Evolutionary conservation across 2,888 invertebrate species (phyloP), one percentile per base, ranked within the genome.

Genomic region (Lissocephala sabroskyi): DNA sequence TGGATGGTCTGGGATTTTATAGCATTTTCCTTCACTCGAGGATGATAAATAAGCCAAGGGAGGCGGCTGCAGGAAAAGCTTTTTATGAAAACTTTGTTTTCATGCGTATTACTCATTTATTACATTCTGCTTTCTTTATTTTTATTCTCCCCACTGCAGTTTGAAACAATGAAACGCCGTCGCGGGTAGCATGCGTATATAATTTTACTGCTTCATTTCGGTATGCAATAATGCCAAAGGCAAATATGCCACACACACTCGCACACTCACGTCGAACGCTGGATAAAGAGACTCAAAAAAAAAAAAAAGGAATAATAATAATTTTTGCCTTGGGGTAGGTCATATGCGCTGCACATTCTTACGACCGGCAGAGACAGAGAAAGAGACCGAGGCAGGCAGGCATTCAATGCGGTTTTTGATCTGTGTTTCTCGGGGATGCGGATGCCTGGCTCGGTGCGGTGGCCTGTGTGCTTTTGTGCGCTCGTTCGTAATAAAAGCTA

Each of bases 291-390:
- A 50, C 49, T 54, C 41, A 45, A 40, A 65, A 50, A 49, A 46
- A 52, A 53, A 36, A 40, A 32, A 48, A 49, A 50, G 49, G 49
- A 65, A 79, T 64, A 71, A 79, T 79, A 77, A 77, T 78, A 77
- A 58, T 73, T 79, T 78, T 77, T 59, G 77, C 77, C 77, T 77
- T 77, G 79, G 79, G 77, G 79, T 77, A 79, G 77, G 77, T 77
- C 77, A 79, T 70, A 60, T 64, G 62, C 56, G 57, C 54, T 66
- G 63, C 70, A 64, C 67, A 64, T 46, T 54, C 49, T 51, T 52
- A 48, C 48, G 37, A 19, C 43, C 56, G 13, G 39, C 26, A 14
- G 37, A 39, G 41, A 47, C 58, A 55, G 41, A 55, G 46, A 52
- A 45, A 23, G n/a, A n/a, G n/a, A n/a, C n/a, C n/a, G n/a, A n/a